Conservation (phyloP, 2,888 invertebrate species). For the Hypolimnas misippus region DNA sequence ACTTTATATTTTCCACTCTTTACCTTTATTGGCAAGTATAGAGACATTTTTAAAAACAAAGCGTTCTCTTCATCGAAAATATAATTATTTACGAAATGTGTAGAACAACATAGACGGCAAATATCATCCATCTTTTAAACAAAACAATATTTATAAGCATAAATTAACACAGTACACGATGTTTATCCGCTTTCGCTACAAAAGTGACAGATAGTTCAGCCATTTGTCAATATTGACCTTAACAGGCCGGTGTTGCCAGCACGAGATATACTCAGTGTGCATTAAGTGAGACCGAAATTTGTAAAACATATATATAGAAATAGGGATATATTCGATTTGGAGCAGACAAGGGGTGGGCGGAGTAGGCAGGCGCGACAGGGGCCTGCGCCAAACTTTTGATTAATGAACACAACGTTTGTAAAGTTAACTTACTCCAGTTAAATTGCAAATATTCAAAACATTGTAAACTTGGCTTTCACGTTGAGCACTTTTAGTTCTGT, state of each 20-base stretch:
- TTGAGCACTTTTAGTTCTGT: conserved; percentile 31
- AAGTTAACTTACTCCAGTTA: conserved; percentile 76
- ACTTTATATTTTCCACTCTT: conserved; percentile 21
- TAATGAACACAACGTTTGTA: conserved; percentile 80
- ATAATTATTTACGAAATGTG: conserved; percentile 85
- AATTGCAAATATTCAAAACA: conserved; percentile 75
- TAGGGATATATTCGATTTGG: conserved; percentile 49
- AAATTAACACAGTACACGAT: conserved; percentile 48
- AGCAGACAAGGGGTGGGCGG: conserved; percentile 65
- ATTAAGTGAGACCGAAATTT: conserved; percentile 65
- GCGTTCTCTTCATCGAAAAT: conserved; percentile 89
- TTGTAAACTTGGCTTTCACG: conserved; percentile 59
- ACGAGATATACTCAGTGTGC: conserved; percentile 36
- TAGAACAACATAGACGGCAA: conserved; percentile 76
- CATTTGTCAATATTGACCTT: conserved; percentile 77
- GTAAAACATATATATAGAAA: conserved; percentile 42
- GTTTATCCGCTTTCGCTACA: conserved; percentile 58
- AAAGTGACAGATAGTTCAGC: conserved; percentile 66
- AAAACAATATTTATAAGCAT: conserved; percentile 42
- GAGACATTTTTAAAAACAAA: conserved; percentile 87
- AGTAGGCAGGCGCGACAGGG: conserved; percentile 58
- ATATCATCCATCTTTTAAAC: conserved; percentile 69
- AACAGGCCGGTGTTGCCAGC: conserved; percentile 60
- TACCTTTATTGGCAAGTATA: conserved; percentile 91
- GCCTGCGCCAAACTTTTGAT: conserved; percentile 83